These are phyloP conservation scores for Pterocles gutturalis DNA, from an alignment of 2,113 vertebrate genomes.

Conservation along the genomic window DNA sequence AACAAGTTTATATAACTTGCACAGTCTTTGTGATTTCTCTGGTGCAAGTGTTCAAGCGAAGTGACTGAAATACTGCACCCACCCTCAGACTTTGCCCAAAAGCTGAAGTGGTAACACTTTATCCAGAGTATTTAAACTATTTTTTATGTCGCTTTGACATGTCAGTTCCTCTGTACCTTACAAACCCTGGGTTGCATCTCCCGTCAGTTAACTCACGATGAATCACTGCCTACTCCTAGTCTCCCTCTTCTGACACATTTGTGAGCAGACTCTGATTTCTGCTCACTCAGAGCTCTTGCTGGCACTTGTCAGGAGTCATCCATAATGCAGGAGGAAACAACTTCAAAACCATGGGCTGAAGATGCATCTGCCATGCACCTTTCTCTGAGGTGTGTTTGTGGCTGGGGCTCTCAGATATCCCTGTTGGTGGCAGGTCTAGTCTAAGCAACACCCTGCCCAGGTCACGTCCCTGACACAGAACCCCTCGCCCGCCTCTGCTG, in stretches of 20 bases:
- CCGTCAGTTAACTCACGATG: neutral
- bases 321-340: neutral
- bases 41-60: neutral
- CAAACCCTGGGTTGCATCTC: neutral
- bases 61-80: neutral
- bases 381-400: neutral
- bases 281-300: neutral
- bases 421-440: neutral
- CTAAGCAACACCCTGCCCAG: neutral
- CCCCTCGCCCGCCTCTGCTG: accelerated
- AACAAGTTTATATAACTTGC: neutral
- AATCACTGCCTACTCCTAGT: neutral
- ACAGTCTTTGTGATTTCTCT: neutral
- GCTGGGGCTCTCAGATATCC: neutral
- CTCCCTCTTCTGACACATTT: neutral
- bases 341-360: neutral
- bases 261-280: neutral
- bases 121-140: neutral
- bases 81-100: neutral
- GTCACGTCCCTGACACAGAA: accelerated
- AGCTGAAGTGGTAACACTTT: neutral
- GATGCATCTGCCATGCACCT: accelerated
- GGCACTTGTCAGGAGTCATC: accelerated
- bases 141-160: neutral
- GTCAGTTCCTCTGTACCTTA: neutral